phyloP scores from a whole-genome alignment of 2,797 vertebrate genomes.

The Carcharodon carcharias region DNA sequence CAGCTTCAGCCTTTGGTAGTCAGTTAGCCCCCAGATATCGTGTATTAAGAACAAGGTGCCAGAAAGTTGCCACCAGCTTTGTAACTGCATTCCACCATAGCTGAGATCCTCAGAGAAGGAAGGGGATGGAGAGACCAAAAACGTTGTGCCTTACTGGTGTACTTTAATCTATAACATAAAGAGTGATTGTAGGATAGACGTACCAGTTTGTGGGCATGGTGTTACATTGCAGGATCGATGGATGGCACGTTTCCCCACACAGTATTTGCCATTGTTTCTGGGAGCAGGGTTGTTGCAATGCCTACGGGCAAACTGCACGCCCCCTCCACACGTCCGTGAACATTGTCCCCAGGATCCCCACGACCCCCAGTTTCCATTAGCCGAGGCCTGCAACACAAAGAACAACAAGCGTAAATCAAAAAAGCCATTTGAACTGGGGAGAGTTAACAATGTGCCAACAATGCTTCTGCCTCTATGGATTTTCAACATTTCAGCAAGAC shows the following conservation, averaged over 20 bases:
- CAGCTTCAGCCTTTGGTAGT: not conserved
- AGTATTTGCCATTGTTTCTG: slow-evolving; percentile 86
- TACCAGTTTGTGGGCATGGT: slow-evolving; percentile 70
- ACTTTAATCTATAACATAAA: not conserved
- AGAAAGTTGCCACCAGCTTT: not conserved
- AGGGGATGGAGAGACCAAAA: not conserved
- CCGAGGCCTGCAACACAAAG: slow-evolving; percentile 69
- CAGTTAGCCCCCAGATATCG: not conserved
- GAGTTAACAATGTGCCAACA: not conserved
- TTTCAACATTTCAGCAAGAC: not conserved
- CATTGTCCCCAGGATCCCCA: slow-evolving; percentile 93
- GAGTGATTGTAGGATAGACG: slow-evolving; percentile 42
- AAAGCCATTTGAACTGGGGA: not conserved
- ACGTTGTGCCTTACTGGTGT: not conserved
- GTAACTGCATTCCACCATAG: not conserved
- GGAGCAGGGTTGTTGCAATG: slow-evolving; percentile 95
- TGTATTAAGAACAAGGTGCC: not conserved
- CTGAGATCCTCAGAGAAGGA: not conserved
- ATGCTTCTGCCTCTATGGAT: not conserved
- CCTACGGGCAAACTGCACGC: slow-evolving; percentile 90
- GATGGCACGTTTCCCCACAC: slow-evolving; percentile 87
- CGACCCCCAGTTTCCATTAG: slow-evolving; percentile 94
- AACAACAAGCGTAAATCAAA: not conserved
- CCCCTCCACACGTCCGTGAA: slow-evolving; percentile 82
- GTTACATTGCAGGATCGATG: slow-evolving; percentile 79